Conservation (phyloP, 2,888 invertebrate species). For the Clistopyga incitator region DNA sequence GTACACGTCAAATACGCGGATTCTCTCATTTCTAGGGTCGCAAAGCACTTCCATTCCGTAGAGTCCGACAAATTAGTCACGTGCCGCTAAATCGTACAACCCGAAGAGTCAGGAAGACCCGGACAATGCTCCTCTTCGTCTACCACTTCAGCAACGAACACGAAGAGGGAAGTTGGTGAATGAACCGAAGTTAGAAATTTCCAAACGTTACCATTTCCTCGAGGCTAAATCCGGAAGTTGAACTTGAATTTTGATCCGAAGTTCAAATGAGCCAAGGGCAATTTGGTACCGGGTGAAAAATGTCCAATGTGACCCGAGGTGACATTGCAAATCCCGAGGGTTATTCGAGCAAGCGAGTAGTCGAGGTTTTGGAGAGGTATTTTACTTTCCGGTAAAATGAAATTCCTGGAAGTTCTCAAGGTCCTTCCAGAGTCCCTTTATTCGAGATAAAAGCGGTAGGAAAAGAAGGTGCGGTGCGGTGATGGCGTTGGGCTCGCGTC, state of each 20-base stretch:
- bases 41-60: slow-evolving; percentile 64
- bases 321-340: slow-evolving; percentile 28
- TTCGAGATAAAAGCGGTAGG: slow-evolving; percentile 59
- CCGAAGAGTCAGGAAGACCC: slow-evolving; percentile 8
- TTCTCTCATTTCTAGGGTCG: slow-evolving; percentile 50
- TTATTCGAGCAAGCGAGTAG: slow-evolving; percentile 21
- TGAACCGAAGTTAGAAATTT: background rate
- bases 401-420: slow-evolving; percentile 78
- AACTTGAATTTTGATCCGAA: background rate
- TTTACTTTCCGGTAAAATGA: slow-evolving; percentile 27
- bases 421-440: slow-evolving; percentile 76
- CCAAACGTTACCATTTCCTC: slow-evolving; percentile 7
- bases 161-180: slow-evolving; percentile 16
- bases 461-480: slow-evolving; percentile 37
- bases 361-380: slow-evolving; percentile 28
- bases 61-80: slow-evolving; percentile 81
- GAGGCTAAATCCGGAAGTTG: too few species aligned
- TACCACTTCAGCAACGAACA: background rate
- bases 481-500: slow-evolving; percentile 64
- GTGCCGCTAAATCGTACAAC: slow-evolving; percentile 69
- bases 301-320: background rate
- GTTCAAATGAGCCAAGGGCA: slow-evolving; percentile 1
- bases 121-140: background rate
- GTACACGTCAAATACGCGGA: slow-evolving; percentile 35
- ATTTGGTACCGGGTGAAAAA: background rate